Base-by-base conservation (phyloP, 2,797 vertebrate genomes). In the Aphelocoma californica region DNA sequence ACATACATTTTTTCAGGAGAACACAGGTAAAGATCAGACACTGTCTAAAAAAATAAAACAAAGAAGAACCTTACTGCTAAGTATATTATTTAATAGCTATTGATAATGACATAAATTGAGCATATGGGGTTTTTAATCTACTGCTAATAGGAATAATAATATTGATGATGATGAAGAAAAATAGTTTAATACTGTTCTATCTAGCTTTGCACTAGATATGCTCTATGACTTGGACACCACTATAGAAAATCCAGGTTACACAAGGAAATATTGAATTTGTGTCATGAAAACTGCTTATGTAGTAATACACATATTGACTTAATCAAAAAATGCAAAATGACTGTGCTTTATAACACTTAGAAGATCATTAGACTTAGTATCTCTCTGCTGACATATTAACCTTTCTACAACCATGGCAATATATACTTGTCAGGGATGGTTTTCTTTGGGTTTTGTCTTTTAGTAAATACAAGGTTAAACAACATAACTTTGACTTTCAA, bases 201-300 rank as follows among this genome's bases (percentile, higher is more conserved):
- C 45, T 69, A 44, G 40, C 12, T 3, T 85, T 77, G 34, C 61
- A n/a, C 29, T 42, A 78, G 32, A 73, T 29, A 53, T 34, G 45
- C 61, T 87, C 47, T 50, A 67, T 70, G 28, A 42, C 51, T 93
- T 93, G 66, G 53, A 75, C 32, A 92, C 31, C 48, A 81, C 28
- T 53, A 23, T 93, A 50, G 90, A 72, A 94, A 94, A 93, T 93
- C 48, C 53, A 91, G 34, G 62, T 96, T 96, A 86, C 73, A 92
- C 32, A 94, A 94, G 44, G 65, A 90, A 96, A 81, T 95, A 97
- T 82, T 96, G 97, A 96, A 70, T 97, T 96, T 94, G 71, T 97
- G 90, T 97, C 94, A 97, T 66, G 69, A 96, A 97, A 97, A 97
- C 60, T 38, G 54, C 94, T 97, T 96, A 88, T 64, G 78, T 50